phyloP scores from a whole-genome alignment of 2,113 vertebrate genomes.

The Forbesichthys papilliferus region DNA sequence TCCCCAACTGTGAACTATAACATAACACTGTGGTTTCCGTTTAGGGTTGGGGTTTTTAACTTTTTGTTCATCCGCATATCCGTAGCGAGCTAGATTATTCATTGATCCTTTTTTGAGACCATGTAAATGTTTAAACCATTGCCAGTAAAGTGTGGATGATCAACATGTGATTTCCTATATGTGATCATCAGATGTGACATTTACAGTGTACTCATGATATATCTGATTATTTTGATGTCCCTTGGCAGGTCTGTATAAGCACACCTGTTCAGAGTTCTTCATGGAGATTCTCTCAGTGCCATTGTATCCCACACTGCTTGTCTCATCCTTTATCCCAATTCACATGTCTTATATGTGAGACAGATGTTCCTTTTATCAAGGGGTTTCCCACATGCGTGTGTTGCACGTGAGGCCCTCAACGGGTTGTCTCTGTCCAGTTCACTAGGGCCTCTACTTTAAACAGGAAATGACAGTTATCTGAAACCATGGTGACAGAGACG shows the following conservation, averaged over 20 bases:
- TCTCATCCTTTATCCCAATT: slow-evolving; percentile 16
- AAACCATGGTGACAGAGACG: slow-evolving; percentile 53
- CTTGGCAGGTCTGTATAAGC: background rate
- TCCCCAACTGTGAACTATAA: no score
- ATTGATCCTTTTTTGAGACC: background rate
- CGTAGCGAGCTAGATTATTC: background rate
- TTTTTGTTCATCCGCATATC: no score
- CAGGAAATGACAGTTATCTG: slow-evolving; percentile 68
- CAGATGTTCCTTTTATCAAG: slow-evolving; percentile 56
- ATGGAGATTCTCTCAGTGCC: background rate
- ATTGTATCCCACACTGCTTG: background rate
- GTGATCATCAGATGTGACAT: background rate
- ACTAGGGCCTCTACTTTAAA: slow-evolving; percentile 54
- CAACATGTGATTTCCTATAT: background rate
- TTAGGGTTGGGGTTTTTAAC: no score
- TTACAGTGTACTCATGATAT: no score
- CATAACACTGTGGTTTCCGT: no score
- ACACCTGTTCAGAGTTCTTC: background rate
- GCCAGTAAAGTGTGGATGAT: background rate
- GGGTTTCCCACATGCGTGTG: slow-evolving; percentile 30
- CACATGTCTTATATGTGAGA: slow-evolving; percentile 15
- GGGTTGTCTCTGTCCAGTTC: slow-evolving; percentile 36
- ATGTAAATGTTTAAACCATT: background rate
- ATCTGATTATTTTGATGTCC: background rate
- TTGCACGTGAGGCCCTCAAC: slow-evolving; percentile 14